Percentiles rank a stretch among this genome's conserved stretches.
phyloP scores from a whole-genome alignment of 2,888 invertebrate species.

The Apodemia mormo region DNA sequence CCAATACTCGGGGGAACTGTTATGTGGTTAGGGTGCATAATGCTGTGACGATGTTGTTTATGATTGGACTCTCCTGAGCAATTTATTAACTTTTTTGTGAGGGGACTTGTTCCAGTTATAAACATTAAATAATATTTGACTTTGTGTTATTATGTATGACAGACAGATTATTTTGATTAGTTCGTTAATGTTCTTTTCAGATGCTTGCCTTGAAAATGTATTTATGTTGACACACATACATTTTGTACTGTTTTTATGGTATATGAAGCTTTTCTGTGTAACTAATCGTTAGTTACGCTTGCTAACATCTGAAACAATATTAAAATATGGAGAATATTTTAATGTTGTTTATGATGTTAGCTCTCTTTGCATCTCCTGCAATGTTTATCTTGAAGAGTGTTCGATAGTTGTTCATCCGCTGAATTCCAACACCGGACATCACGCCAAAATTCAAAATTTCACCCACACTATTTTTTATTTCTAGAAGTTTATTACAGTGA shows the following conservation, averaged over 20 bases:
- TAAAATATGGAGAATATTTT: too few relatives aligned
- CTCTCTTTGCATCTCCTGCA: too few relatives aligned
- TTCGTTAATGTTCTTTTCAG: not conserved
- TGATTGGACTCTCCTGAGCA: constrained; percentile 61
- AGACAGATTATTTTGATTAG: constrained; percentile 2
- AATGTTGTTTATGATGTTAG: too few relatives aligned
- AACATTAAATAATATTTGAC: constrained; percentile 25
- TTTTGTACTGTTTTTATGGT: too few relatives aligned
- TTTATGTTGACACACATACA: not conserved
- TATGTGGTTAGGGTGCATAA: constrained; percentile 78
- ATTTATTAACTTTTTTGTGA: constrained; percentile 61
- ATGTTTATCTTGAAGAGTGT: too few relatives aligned
- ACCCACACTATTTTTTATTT: too few relatives aligned
- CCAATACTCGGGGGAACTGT: constrained; percentile 72
- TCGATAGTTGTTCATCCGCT: too few relatives aligned
- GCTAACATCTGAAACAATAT: too few relatives aligned
- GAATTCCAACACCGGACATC: too few relatives aligned
- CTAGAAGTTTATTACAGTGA: too few relatives aligned
- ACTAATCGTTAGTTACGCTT: too few relatives aligned
- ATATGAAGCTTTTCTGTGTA: not conserved
- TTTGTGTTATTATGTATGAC: constrained; percentile 14
- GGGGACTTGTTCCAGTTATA: constrained; percentile 22
- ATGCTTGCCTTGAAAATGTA: not conserved
- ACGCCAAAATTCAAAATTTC: too few relatives aligned
- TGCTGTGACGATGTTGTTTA: constrained; percentile 62